Evolutionary conservation across 2,888 invertebrate genomes (phyloP), one percentile per base, ranked within the genome.

Genomic region (Nomada lathburiana): DNA sequence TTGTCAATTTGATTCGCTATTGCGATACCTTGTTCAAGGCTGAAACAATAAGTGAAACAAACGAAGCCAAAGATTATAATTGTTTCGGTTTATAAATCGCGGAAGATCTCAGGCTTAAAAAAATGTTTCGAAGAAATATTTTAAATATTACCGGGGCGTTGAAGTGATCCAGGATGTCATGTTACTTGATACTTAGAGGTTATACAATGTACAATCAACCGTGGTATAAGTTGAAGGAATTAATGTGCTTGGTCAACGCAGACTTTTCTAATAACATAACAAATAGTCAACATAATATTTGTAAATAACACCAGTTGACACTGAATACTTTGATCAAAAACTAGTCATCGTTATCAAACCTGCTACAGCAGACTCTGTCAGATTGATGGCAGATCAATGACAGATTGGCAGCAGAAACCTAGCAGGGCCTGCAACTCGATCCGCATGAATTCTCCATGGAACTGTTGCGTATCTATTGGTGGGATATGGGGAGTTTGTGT

Each of bases 1-100:
- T 85, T 91, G 64, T 93, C 92, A 7, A 93, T 63, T 76, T 87
- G 86, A 72, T 89, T 84, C 18, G 90, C 80, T 53, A 91, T 87
- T 5, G 83, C 84, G 11, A 93, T 72, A 20, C 93, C 93, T 64
- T 85, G 80, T 77, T 90, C 86, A 1, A 92, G 71, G 26, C 93
- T 93, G 23, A 67, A 77, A 70, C 9, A 65, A 72, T 68, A 67
- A 16, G 29, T 20, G 5, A 20, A 36, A 57, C 44, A 57, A 47
- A 26, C n/a, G 42, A 59, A 16, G 0, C n/a, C 10, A 10, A 57
- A 11, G 13, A 16, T 47, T 3, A 29, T 53, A 52, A 50, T 1
- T 13, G 11, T 57, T 57, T 18, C 1, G 18, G 62, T 44, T 20
- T 44, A 18, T 16, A 13, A 57, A n/a, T 23, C 7, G 7, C 26